phyloP scores from a whole-genome alignment of 2,888 invertebrate genomes.

The Julus scanicus region DNA sequence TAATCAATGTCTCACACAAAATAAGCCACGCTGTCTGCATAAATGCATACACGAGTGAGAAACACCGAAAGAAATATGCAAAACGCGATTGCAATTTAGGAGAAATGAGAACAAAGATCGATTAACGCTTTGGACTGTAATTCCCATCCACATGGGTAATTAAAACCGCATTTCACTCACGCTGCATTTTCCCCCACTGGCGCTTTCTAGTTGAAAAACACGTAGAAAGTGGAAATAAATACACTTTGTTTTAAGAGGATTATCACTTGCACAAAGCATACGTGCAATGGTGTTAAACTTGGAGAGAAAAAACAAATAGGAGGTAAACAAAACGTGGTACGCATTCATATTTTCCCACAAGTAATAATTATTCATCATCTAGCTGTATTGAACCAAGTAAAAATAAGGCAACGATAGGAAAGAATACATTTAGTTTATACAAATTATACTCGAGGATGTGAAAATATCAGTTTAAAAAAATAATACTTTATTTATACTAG shows the following conservation, averaged over 20 bases:
- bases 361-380: not conserved
- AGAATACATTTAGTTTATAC: too few species aligned
- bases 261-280: not conserved
- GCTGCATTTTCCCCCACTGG: not conserved
- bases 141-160: not conserved
- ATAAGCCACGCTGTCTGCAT: not conserved
- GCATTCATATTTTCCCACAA: not conserved
- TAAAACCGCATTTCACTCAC: constrained; percentile 20
- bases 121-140: not conserved
- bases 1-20: not conserved
- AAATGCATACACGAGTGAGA: not conserved
- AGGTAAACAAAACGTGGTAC: not conserved
- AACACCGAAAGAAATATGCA: not conserved
- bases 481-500: too few species aligned
- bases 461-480: too few species aligned
- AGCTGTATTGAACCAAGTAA: too few species aligned
- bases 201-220: not conserved
- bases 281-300: not conserved
- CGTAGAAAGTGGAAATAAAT: not conserved
- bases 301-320: too few species aligned
- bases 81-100: not conserved
- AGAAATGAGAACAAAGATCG: constrained; percentile 6
- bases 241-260: not conserved
- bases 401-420: too few species aligned
- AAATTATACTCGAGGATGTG: too few species aligned